These are phyloP conservation scores for Callorhinus ursinus DNA, from an alignment of 2,113 vertebrate species.

Conservation along the genomic window DNA sequence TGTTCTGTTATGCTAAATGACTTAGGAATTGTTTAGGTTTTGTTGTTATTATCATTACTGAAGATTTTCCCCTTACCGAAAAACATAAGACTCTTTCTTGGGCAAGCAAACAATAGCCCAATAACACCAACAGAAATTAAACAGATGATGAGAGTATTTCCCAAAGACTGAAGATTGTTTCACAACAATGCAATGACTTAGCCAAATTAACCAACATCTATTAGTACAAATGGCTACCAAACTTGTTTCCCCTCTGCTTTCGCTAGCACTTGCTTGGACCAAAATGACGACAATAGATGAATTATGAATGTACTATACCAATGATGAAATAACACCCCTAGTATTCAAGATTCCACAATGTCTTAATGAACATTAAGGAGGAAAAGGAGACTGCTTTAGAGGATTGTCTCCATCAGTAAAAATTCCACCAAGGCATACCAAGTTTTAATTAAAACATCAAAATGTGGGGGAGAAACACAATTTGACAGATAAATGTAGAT, in stretches of 20 bases:
- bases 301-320: background rate
- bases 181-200: background rate
- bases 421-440: conserved; percentile 41
- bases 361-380: background rate
- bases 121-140: background rate
- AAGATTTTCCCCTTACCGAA: background rate
- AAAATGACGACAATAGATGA: background rate
- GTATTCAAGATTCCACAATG: conserved; percentile 11
- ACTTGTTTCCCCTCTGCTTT: background rate
- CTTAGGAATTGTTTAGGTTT: background rate
- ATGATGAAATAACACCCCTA: background rate
- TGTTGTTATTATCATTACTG: background rate
- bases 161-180: background rate
- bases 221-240: background rate
- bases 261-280: background rate
- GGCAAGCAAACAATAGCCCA: background rate
- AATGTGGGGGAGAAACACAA: conserved; percentile 50
- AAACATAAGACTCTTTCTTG: background rate
- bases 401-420: conserved; percentile 49
- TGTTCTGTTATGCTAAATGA: background rate
- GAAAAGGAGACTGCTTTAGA: conserved; percentile 13
- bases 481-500: conserved; percentile 63
- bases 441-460: conserved; percentile 63
- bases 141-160: background rate
- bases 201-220: background rate